A percentile compares a stretch with the other conserved stretches of the same genome.
Evolutionary conservation across 92 coral and sea anemone species (phyloP).

Genomic region (Palythoa caribaeorum): DNA sequence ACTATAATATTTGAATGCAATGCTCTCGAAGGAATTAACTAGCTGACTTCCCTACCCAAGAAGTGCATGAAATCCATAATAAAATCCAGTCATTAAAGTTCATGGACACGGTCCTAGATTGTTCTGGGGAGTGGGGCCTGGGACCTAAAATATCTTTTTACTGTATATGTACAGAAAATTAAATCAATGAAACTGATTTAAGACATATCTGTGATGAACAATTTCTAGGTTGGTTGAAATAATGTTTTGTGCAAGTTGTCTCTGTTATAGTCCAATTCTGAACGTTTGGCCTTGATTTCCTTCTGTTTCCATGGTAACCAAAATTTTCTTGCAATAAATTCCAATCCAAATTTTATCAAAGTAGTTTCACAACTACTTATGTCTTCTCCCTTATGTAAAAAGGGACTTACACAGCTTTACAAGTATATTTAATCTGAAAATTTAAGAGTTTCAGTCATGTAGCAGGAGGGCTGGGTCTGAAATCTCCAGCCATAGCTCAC

Average conservation of each 20-base stretch:
- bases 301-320: slow-evolving; percentile 33
- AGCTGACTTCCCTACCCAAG: slow-evolving; percentile 38
- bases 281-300: neutral
- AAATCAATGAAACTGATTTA: slow-evolving; percentile 41
- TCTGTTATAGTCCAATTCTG: slow-evolving; percentile 29
- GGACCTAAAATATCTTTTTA: slow-evolving; percentile 51
- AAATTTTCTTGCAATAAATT: slow-evolving; percentile 44
- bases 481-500: slow-evolving; percentile 42
- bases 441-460: neutral
- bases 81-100: slow-evolving; percentile 20
- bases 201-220: slow-evolving; percentile 19
- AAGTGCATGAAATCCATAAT: slow-evolving; percentile 42
- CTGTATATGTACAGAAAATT: slow-evolving; percentile 37
- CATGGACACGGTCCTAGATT: slow-evolving; percentile 29
- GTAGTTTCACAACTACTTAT: slow-evolving; percentile 47
- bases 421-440: too few species aligned
- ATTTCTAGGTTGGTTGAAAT: neutral
- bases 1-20: slow-evolving; percentile 15
- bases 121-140: slow-evolving; percentile 52
- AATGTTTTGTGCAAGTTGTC: slow-evolving; percentile 28
- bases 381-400: slow-evolving; percentile 27
- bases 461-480: slow-evolving; percentile 20
- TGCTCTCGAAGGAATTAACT: slow-evolving; percentile 35
- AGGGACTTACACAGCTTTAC: slow-evolving; percentile 6
- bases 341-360: slow-evolving; percentile 35